Conservation (phyloP, 2,113 vertebrate genomes). For the Numida meleagris region DNA sequence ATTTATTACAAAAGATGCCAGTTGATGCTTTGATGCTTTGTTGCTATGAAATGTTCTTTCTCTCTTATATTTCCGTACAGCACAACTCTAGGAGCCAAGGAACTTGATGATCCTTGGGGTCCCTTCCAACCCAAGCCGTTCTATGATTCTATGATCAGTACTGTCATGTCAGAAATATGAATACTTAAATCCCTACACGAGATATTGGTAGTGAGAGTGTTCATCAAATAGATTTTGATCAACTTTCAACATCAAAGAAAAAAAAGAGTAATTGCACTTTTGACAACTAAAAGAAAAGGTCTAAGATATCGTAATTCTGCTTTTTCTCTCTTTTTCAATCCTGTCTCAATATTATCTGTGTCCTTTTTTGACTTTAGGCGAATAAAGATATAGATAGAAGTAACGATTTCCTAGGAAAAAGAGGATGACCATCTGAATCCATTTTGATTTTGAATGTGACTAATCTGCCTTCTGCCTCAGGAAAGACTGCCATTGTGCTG, state of each 20-base stretch:
- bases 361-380: conserved; percentile 66
- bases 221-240: background rate
- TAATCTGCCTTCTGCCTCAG: conserved; percentile 69
- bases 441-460: conserved; percentile 63
- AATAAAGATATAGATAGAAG: conserved; percentile 42
- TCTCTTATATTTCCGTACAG: background rate
- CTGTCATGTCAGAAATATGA: background rate
- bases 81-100: background rate
- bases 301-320: background rate
- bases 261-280: background rate
- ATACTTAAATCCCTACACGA: background rate
- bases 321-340: background rate
- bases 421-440: conserved; percentile 29
- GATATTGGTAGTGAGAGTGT: background rate
- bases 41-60: background rate
- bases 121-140: too few species aligned
- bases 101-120: too few species aligned
- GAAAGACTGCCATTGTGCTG: conserved; percentile 24
- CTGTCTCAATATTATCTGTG: background rate
- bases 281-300: background rate
- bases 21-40: background rate
- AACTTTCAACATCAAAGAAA: background rate
- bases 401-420: conserved; percentile 54
- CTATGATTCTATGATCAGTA: background rate
- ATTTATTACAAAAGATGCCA: background rate